Evolutionary conservation across 2,888 invertebrate species (phyloP).

Genomic region (Drosophila anomalata): DNA sequence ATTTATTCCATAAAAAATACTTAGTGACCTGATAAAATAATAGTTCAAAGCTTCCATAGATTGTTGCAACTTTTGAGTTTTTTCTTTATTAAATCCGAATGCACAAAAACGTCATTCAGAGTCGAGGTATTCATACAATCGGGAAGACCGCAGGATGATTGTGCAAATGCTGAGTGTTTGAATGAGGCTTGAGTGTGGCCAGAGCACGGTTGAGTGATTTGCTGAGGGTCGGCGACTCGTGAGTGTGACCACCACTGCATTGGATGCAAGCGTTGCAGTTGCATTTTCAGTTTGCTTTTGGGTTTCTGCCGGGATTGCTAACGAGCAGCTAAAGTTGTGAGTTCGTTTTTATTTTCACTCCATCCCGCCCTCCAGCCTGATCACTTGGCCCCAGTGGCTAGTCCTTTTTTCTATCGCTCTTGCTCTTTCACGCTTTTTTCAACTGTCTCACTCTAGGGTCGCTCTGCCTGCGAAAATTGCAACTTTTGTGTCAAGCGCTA

Average conservation of each 20-base stretch:
- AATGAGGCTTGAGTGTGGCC: conserved; percentile 49
- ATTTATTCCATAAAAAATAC: background rate
- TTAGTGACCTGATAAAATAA: background rate
- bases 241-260: conserved; percentile 49
- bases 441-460: conserved; percentile 4
- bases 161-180: conserved; percentile 36
- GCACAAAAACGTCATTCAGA: conserved; percentile 23
- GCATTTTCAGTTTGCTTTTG: conserved; percentile 9
- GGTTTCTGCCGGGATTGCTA: conserved; percentile 22
- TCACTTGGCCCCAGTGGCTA: conserved; percentile 2
- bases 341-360: background rate
- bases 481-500: conserved; percentile 55
- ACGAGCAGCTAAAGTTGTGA: conserved; percentile 40
- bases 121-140: conserved; percentile 24
- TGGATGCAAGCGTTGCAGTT: conserved; percentile 40
- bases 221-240: conserved; percentile 26
- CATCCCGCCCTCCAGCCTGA: background rate
- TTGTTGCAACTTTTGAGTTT: background rate
- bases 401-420: background rate
- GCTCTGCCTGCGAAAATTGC: conserved; percentile 43
- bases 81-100: conserved; percentile 10
- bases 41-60: background rate
- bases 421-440: background rate
- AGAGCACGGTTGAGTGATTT: conserved; percentile 39
- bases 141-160: conserved; percentile 38